These are phyloP conservation scores for Lycaena phlaeas DNA, from an alignment of 2,888 invertebrate species.

Conservation along the genomic window DNA sequence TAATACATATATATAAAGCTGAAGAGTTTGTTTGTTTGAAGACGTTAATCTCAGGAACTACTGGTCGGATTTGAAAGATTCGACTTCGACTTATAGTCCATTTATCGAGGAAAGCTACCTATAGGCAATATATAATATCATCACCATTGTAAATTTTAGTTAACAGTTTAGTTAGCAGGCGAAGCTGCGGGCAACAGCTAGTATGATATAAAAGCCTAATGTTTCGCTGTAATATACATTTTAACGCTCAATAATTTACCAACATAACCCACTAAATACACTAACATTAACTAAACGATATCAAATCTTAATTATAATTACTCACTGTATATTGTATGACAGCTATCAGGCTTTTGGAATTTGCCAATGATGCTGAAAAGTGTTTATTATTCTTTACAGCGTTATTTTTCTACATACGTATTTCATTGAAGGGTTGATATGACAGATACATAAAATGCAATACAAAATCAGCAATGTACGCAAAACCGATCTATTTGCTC, in stretches of 20 bases:
- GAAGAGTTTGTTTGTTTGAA: too few relatives aligned
- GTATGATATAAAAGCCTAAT: too few relatives aligned
- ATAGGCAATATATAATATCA: too few relatives aligned
- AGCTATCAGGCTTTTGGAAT: constrained; percentile 22
- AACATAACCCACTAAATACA: background rate
- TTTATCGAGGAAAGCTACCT: too few relatives aligned
- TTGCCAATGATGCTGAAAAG: constrained; percentile 21
- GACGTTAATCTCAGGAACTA: too few relatives aligned
- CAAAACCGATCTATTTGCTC: background rate
- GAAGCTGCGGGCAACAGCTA: too few relatives aligned
- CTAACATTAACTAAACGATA: background rate
- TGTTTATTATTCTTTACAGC: constrained; percentile 14
- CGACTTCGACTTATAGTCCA: too few relatives aligned
- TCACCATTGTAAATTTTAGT: too few relatives aligned
- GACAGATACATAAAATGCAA: background rate
- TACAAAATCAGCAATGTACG: constrained; percentile 16
- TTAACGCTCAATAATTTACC: background rate
- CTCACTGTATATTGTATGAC: constrained; percentile 11
- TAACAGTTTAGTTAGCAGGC: too few relatives aligned
- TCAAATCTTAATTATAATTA: background rate
- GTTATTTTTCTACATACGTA: background rate
- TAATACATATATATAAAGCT: too few relatives aligned
- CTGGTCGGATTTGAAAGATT: too few relatives aligned
- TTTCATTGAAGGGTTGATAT: background rate
- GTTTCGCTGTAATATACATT: too few relatives aligned